phyloP scores from a whole-genome alignment of 2,797 vertebrate species.

The Martes flavigula region DNA sequence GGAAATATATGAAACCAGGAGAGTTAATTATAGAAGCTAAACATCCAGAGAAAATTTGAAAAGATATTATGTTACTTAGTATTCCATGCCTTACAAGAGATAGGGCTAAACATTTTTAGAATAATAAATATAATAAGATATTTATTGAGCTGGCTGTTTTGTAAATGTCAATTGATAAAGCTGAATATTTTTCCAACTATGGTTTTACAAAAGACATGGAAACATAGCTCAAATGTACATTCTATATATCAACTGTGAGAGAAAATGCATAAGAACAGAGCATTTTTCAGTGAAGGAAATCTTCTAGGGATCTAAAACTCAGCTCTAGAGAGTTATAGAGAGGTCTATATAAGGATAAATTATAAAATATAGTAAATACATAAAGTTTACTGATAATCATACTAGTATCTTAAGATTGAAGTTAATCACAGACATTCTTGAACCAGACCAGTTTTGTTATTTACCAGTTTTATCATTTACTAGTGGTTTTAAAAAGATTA shows the following conservation, averaged over 20 bases:
- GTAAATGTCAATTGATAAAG: background rate
- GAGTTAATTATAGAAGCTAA: background rate
- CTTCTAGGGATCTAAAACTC: background rate
- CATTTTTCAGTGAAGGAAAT: background rate
- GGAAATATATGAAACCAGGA: background rate
- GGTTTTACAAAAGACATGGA: background rate
- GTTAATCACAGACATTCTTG: background rate
- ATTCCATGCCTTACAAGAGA: background rate
- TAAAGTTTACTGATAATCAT: background rate
- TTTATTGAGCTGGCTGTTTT: background rate
- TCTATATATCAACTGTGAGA: background rate
- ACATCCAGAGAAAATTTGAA: background rate
- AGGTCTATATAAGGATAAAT: background rate
- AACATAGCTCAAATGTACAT: background rate
- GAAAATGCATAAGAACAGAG: background rate
- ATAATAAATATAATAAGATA: background rate
- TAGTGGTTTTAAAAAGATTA: background rate
- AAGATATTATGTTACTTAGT: background rate
- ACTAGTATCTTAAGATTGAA: background rate
- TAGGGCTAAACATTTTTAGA: background rate
- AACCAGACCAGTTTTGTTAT: background rate
- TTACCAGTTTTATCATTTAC: background rate
- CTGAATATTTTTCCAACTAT: background rate
- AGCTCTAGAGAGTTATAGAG: background rate
- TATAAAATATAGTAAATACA: background rate